These are phyloP conservation scores for Digitonthophagus gazella DNA, from an alignment of 2,888 invertebrate species.

Conservation along the genomic window DNA sequence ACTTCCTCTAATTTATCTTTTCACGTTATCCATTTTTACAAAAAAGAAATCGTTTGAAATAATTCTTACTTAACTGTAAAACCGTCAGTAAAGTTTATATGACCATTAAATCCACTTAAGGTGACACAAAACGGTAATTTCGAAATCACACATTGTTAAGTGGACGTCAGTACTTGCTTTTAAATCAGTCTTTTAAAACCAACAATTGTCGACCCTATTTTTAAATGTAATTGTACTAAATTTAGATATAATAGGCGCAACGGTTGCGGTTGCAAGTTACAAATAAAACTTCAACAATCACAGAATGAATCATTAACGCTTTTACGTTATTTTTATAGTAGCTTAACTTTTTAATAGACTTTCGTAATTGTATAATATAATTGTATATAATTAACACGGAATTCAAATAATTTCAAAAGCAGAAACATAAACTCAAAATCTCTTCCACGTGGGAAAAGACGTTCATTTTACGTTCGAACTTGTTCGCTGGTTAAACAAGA, in stretches of 20 bases:
- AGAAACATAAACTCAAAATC: too few relatives aligned
- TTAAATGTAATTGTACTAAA: slow-evolving; percentile 20
- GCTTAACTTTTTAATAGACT: too few relatives aligned
- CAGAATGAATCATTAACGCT: neutral
- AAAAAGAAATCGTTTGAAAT: too few relatives aligned
- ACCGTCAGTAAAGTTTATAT: neutral
- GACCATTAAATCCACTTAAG: neutral
- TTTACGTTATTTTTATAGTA: too few relatives aligned
- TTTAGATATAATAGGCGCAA: slow-evolving; percentile 11
- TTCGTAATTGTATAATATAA: too few relatives aligned
- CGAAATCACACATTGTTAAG: neutral
- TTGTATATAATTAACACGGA: too few relatives aligned
- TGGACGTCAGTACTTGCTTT: neutral
- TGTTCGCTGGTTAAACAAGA: neutral
- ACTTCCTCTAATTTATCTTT: too few relatives aligned
- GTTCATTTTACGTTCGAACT: too few relatives aligned
- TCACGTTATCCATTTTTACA: too few relatives aligned
- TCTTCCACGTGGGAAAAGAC: too few relatives aligned
- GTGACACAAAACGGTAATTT: neutral
- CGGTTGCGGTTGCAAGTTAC: neutral
- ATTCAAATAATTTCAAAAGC: too few relatives aligned
- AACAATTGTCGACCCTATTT: slow-evolving; percentile 8
- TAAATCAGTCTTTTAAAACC: neutral
- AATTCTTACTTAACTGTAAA: neutral
- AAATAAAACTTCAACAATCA: neutral